These are phyloP conservation scores for Odontomachus brunneus DNA, from an alignment of 1,140 invertebrate genomes.

Conservation along the genomic window DNA sequence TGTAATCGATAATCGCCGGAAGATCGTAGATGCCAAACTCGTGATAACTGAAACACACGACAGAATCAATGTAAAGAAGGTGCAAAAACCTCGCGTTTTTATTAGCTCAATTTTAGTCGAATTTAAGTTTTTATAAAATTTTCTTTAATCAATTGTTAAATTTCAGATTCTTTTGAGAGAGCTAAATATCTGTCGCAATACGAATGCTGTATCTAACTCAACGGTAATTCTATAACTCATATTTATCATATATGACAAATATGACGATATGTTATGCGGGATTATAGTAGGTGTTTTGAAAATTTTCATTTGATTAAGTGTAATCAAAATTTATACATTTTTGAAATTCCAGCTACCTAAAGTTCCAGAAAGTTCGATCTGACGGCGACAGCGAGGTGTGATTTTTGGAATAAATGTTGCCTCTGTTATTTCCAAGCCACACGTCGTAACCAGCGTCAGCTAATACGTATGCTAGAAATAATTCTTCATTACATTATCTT, in stretches of 20 bases:
- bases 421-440: constrained; percentile 91
- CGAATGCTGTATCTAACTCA: too few relatives aligned
- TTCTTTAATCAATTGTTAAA: constrained; percentile 74
- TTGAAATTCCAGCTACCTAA: constrained; percentile 68
- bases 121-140: background rate
- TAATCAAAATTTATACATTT: background rate
- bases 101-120: too few relatives aligned
- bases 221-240: too few relatives aligned
- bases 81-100: too few relatives aligned
- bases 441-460: constrained; percentile 90
- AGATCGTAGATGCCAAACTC: constrained; percentile 92
- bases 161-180: constrained; percentile 82
- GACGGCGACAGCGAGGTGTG: constrained; percentile 57
- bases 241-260: too few relatives aligned
- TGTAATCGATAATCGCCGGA: constrained; percentile 90
- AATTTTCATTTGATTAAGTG: constrained; percentile 84
- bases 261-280: too few relatives aligned
- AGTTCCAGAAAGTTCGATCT: constrained; percentile 73
- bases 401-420: constrained; percentile 87
- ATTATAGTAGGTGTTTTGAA: constrained; percentile 80
- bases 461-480: constrained; percentile 83
- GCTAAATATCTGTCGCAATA: too few relatives aligned
- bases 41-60: constrained; percentile 85
- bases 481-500: constrained; percentile 71
- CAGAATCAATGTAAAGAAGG: background rate